Conservation (phyloP, 2,113 vertebrate species). For the Megaceryle torquata region DNA sequence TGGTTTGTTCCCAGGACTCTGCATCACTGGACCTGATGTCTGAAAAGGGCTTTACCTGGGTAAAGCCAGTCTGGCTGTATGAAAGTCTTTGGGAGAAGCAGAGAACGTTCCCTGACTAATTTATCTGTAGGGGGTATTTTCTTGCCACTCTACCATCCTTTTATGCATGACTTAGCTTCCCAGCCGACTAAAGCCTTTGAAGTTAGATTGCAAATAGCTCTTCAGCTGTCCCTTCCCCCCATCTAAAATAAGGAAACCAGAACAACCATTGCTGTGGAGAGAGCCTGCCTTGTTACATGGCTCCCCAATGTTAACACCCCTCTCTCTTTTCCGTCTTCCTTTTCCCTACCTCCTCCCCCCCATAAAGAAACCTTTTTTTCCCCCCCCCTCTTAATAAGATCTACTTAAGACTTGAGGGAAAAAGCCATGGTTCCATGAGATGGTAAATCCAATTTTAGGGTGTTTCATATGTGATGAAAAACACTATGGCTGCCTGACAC, state of each 20-base stretch:
- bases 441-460: conserved; percentile 58
- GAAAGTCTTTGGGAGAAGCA: conserved; percentile 27
- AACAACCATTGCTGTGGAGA: conserved; percentile 1
- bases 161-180: conserved; percentile 68
- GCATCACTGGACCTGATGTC: conserved; percentile 22
- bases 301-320: background rate
- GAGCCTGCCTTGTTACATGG: conserved; percentile 3
- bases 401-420: conserved; percentile 44
- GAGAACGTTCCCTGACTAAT: conserved; percentile 57
- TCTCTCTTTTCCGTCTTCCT: background rate
- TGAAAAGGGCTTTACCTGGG: conserved; percentile 52
- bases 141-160: conserved; percentile 59
- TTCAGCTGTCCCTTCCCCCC: conserved; percentile 14
- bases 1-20: conserved; percentile 20
- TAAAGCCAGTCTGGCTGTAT: conserved; percentile 2
- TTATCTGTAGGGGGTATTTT: conserved; percentile 63
- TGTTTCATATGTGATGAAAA: conserved; percentile 43
- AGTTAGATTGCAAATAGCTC: conserved; percentile 55
- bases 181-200: conserved; percentile 56
- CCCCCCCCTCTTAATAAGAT: background rate
- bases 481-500: background rate
- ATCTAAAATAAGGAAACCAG: conserved; percentile 23
- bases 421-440: conserved; percentile 29
- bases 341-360: background rate
- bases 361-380: background rate